Evolutionary conservation across 53 echinoderm and acorn worm genomes (phyloP).

Genomic region (Stichopus horrens): DNA sequence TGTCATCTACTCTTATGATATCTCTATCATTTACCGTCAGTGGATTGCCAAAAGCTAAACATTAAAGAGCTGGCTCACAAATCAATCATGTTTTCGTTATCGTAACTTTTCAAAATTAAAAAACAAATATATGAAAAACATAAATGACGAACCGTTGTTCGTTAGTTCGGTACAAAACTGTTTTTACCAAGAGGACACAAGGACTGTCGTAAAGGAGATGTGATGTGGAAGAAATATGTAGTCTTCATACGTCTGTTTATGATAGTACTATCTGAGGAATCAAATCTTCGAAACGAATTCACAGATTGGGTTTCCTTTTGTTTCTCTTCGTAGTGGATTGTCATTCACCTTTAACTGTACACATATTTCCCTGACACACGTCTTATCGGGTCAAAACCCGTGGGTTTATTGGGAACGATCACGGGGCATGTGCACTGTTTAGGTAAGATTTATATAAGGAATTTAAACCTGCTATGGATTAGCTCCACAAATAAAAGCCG

Average conservation of each 20-base stretch:
- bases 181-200: too few relatives aligned
- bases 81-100: background rate
- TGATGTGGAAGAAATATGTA: too few relatives aligned
- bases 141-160: too few relatives aligned
- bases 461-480: constrained; percentile 39
- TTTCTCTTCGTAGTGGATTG: too few relatives aligned
- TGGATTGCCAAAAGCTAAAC: background rate
- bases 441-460: constrained; percentile 36
- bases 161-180: too few relatives aligned
- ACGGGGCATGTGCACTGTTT: constrained; percentile 11
- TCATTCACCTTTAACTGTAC: constrained; percentile 1
- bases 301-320: too few relatives aligned
- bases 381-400: constrained; percentile 20
- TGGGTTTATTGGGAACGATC: constrained; percentile 4
- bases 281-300: too few relatives aligned
- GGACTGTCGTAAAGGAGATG: too few relatives aligned
- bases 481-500: constrained; percentile 29
- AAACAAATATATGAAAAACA: too few relatives aligned
- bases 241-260: too few relatives aligned
- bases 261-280: too few relatives aligned
- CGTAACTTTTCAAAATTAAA: background rate
- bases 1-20: background rate
- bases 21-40: background rate
- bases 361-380: constrained; percentile 29
- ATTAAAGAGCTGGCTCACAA: background rate